Base-by-base conservation (phyloP, 1,140 invertebrate genomes). In the Zeugodacus cucurbitae region DNA sequence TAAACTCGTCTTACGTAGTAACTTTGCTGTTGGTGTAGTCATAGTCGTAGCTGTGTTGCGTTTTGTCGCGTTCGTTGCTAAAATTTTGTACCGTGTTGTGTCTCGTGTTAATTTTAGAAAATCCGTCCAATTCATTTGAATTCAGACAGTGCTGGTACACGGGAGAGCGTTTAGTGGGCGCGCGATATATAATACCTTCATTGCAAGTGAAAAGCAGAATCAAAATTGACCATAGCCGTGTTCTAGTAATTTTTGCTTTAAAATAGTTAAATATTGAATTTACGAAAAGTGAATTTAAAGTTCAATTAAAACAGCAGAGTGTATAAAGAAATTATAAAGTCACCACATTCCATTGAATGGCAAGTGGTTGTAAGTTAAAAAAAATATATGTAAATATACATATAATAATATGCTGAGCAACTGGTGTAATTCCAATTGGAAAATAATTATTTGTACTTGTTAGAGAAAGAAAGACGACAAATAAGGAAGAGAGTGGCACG, bases 51-150 rank as follows among this genome's bases (percentile, higher is more conserved):
- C n/a, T n/a, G n/a, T n/a, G n/a, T 20, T 48, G 26, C 3, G 26
- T 74, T 62, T 85, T 82, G 41, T 22, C n/a, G 57, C 14, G 6
- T 26, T 86, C 34, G 48, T 86, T 86, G 85, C 44, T 59, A 58
- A 59, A 59, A 22, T 86, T 86, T 34, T 59, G 54, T 34, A 86
- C 48, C 22, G 54, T 32, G 48, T 78, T 59, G 88, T 44, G 88
- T 88, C 82, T 88, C 64, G 87, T 88, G 88, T 89, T 89, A 89
- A 89, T 86, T 88, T 89, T 89, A 89, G 88, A 89, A 89, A 89
- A 74, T 89, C 67, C 86, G 29, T 90, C 89, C 90, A 90, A 92
- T 92, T 92, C 91, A 92, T 91, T 92, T 92, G 90, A 90, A 89
- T 92, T 92, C 90, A 90, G 90, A 89, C 89, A 90, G 89, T 91